A percentile compares a stretch with the other conserved stretches of the same genome.
phyloP scores from a whole-genome alignment of 2,888 invertebrate species.

The Panzeria rudis region DNA sequence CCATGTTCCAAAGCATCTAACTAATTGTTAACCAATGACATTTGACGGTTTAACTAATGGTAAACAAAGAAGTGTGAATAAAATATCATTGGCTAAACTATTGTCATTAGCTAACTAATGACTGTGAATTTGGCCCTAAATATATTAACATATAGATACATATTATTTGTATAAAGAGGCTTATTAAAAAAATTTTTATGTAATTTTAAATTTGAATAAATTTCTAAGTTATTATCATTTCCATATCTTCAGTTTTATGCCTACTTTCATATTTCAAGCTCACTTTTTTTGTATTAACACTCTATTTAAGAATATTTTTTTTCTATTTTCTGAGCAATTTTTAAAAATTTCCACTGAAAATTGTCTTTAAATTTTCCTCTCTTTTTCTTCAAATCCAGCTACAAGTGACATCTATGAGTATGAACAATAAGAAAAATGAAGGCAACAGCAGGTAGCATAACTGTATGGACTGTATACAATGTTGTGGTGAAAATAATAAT shows the following conservation, averaged over 20 bases:
- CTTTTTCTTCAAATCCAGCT: slow-evolving; percentile 74
- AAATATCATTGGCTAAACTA: too few species aligned
- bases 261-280: not conserved
- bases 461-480: slow-evolving; percentile 89
- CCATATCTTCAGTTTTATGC: not conserved
- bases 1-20: too few species aligned
- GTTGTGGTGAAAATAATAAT: slow-evolving; percentile 86
- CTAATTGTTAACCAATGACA: too few species aligned
- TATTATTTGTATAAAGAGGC: too few species aligned
- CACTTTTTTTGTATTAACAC: not conserved
- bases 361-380: not conserved
- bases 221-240: not conserved
- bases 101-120: too few species aligned
- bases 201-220: too few species aligned
- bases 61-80: too few species aligned
- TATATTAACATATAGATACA: too few species aligned
- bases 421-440: slow-evolving; percentile 82
- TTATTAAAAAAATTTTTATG: too few species aligned
- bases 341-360: not conserved
- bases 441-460: slow-evolving; percentile 87
- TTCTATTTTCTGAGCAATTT: not conserved
- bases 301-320: too few species aligned
- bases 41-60: too few species aligned
- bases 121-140: too few species aligned
- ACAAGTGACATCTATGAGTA: slow-evolving; percentile 82